Base-by-base conservation (phyloP, 2,113 vertebrate species). In the Leucoraja erinaceus region DNA sequence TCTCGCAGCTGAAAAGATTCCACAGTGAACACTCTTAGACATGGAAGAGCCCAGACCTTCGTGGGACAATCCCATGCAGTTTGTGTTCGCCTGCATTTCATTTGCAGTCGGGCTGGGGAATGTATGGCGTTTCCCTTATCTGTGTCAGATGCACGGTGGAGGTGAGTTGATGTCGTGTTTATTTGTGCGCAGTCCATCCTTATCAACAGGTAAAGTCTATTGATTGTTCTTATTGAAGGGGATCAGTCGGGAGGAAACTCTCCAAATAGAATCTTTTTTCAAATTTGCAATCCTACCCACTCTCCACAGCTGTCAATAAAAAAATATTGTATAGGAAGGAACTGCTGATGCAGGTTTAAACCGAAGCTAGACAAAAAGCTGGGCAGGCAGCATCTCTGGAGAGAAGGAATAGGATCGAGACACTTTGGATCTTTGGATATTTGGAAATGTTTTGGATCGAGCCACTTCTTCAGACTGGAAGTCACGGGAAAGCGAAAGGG, bases 51-150 rank as follows among this genome's bases (percentile, higher is more conserved):
- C 93, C 0, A 96, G 98, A 94, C 97, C 97, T 0, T 95, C 95
- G 0, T 99, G 98, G 98, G 96, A 96, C 94, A 97, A 94, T 93
- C 96, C 97, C 77, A 93, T 96, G 84, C 97, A 99, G 94, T 99
- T 99, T 78, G 31, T 99, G 22, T 96, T 99, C 0, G 98, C 98
- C 0, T 99, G 98, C 94, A 97, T 99, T 74, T 99, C 98, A 0
- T 99, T 97, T 28, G 97, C 98, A 0, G 97, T 99, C 77, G 98
- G 98, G 38, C 95, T 99, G 93, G 98, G 98, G 16, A 99, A 99
- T 22, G 98, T 99, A 61, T 99, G 98, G 98, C 96, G 98, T 68
- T 99, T 99, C 94, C 98, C 98, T 0, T 99, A 99, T 94, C 96
- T 99, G 47, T 99, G 98, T 94, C 98, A 99, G 94, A 97, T 97